phyloP scores from a whole-genome alignment of 2,113 vertebrate species.

The Arothron firmamentum region DNA sequence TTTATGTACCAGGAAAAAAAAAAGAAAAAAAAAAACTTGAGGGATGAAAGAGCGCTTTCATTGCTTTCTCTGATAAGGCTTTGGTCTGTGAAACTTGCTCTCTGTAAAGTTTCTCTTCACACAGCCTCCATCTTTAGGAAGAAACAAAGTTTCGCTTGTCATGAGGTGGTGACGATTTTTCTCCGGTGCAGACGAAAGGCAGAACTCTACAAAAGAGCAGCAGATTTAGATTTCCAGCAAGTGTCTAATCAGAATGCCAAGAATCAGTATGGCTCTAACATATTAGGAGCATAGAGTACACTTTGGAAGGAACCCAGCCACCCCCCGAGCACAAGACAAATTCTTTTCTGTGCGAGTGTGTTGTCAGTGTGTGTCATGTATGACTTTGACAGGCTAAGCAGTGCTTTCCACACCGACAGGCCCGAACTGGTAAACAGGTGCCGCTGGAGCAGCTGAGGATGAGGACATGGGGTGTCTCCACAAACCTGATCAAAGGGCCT shows the following conservation, averaged over 20 bases:
- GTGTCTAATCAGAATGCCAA: slow-evolving; percentile 26
- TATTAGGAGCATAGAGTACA: slow-evolving; percentile 20
- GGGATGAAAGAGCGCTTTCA: slow-evolving; percentile 46
- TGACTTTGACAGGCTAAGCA: slow-evolving; percentile 43
- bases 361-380: slow-evolving; percentile 52
- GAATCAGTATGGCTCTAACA: slow-evolving; percentile 11
- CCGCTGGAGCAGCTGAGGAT: slow-evolving; percentile 73
- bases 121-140: slow-evolving; percentile 12
- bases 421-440: slow-evolving; percentile 86
- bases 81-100: slow-evolving; percentile 37
- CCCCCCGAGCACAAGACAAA: slow-evolving; percentile 28
- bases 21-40: slow-evolving; percentile 23
- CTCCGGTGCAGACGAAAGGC: slow-evolving; percentile 10
- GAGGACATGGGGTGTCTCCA: slow-evolving; percentile 77
- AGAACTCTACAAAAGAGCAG: slow-evolving; percentile 13
- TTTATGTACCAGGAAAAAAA: slow-evolving; percentile 25
- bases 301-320: slow-evolving; percentile 23
- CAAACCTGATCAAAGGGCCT: slow-evolving; percentile 83
- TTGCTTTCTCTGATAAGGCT: slow-evolving; percentile 43
- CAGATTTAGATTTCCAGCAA: slow-evolving; percentile 26
- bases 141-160: slow-evolving; percentile 35
- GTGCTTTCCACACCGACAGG: slow-evolving; percentile 70
- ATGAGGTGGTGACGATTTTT: slow-evolving; percentile 8
- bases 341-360: slow-evolving; percentile 57
- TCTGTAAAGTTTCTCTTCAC: slow-evolving; percentile 24